Evolutionary conservation across 2,113 vertebrate species (phyloP).

Genomic region (Psammodynastes pulverulentus): DNA sequence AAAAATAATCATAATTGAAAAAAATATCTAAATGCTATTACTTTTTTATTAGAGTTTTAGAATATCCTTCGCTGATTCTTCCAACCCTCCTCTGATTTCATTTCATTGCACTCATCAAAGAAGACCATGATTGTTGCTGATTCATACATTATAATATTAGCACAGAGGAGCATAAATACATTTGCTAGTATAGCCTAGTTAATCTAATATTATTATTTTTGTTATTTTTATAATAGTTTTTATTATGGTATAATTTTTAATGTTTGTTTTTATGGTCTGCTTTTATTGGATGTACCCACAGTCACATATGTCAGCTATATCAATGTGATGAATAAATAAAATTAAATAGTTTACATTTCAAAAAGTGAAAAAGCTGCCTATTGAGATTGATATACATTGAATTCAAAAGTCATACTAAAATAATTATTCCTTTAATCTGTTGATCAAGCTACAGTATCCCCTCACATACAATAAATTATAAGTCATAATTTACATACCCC

Average conservation of each 20-base stretch:
- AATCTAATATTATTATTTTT: not conserved
- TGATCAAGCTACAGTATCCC: not conserved
- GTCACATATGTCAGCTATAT: not conserved
- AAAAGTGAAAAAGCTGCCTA: not conserved
- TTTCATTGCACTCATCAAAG: not conserved
- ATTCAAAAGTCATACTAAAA: not conserved
- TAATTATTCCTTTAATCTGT: not conserved
- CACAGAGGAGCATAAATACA: not conserved
- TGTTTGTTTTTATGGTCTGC: not conserved
- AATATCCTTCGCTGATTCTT: not conserved
- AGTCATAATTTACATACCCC: not conserved
- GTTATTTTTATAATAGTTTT: not conserved
- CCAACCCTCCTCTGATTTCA: not conserved
- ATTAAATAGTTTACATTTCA: not conserved
- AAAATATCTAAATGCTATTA: not conserved
- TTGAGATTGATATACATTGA: not conserved
- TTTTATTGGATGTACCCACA: not conserved
- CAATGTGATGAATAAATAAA: not conserved
- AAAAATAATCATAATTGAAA: not conserved
- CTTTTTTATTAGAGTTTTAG: not conserved
- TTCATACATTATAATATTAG: not conserved
- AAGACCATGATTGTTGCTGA: not conserved
- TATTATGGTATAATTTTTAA: not conserved
- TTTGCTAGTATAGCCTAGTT: not conserved
- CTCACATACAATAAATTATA: not conserved